Percentiles rank a stretch among this genome's conserved stretches.
Conservation (phyloP, 2,888 invertebrate genomes). For the Rhagophthalmus giganteus region DNA sequence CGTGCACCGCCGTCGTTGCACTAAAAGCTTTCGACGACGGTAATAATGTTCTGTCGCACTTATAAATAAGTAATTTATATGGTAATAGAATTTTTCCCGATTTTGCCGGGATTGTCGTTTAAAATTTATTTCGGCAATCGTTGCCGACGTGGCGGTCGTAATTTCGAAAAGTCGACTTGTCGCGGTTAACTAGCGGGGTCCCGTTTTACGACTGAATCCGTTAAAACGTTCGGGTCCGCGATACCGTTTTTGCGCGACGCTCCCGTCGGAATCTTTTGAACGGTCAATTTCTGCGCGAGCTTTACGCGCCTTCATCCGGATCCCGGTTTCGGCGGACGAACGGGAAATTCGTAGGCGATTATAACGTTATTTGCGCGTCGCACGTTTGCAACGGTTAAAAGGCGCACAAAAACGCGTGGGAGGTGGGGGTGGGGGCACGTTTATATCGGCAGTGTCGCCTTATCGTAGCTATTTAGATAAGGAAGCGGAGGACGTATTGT, state of each 20-base stretch:
- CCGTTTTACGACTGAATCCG: constrained; percentile 34
- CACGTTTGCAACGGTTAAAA: constrained; percentile 8
- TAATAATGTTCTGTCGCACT: too few species aligned
- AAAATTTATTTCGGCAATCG: constrained; percentile 2
- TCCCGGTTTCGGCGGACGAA: too few species aligned
- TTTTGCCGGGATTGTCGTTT: too few species aligned
- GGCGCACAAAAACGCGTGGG: constrained; percentile 34
- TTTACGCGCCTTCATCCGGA: too few species aligned
- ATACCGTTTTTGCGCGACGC: constrained; percentile 26
- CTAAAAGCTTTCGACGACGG: too few species aligned
- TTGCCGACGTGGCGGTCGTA: constrained; percentile 2
- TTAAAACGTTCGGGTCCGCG: constrained; percentile 33
- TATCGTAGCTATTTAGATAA: constrained; percentile 41
- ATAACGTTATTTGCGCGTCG: background rate
- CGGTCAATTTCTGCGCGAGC: constrained; percentile 32
- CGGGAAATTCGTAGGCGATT: too few species aligned
- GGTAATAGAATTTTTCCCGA: too few species aligned
- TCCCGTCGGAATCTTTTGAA: constrained; percentile 20
- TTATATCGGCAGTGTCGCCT: constrained; percentile 40
- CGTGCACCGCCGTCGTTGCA: too few species aligned
- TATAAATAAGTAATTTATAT: too few species aligned
- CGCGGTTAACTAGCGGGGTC: constrained; percentile 22
- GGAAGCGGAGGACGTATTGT: constrained; percentile 31
- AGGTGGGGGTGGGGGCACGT: constrained; percentile 36
- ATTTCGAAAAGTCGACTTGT: constrained; percentile 7